Conservation (phyloP, 2,888 invertebrate species). For the Ophion costatus region DNA sequence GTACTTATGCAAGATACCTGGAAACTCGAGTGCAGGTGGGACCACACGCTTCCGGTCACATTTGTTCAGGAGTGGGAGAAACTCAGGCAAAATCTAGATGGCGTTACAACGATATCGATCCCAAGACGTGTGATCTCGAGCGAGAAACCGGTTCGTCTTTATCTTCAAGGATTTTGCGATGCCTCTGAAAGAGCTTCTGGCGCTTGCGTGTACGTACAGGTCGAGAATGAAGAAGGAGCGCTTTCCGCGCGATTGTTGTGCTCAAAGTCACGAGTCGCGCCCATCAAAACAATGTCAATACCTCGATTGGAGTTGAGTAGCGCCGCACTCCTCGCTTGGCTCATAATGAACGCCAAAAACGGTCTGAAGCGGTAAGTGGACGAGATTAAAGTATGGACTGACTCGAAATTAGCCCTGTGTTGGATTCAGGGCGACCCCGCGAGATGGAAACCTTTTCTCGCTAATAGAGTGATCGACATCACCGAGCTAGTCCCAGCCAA, state of each 20-base stretch:
- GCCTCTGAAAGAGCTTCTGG: too few species aligned
- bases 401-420: conserved; percentile 64
- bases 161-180: too few species aligned
- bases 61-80: too few species aligned
- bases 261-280: too few species aligned
- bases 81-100: conserved; percentile 55
- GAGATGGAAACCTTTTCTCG: conserved; percentile 64
- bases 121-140: conserved; percentile 14
- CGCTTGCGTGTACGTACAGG: too few species aligned
- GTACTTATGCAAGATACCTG: conserved; percentile 66
- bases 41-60: too few species aligned
- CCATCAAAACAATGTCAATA: conserved; percentile 57
- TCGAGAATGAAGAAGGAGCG: too few species aligned
- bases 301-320: conserved; percentile 60
- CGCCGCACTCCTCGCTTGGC: conserved; percentile 51
- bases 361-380: not conserved
- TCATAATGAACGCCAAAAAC: conserved; percentile 31
- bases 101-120: conserved; percentile 21
- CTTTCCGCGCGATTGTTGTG: too few species aligned
- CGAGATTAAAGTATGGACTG: conserved; percentile 54
- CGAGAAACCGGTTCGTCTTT: conserved; percentile 9
- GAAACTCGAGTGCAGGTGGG: conserved; percentile 69
- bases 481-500: conserved; percentile 47
- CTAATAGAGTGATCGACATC: conserved; percentile 64
- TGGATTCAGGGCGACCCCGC: conserved; percentile 63